Conservation (phyloP, 2,888 invertebrate genomes). For the Pocota personata region DNA sequence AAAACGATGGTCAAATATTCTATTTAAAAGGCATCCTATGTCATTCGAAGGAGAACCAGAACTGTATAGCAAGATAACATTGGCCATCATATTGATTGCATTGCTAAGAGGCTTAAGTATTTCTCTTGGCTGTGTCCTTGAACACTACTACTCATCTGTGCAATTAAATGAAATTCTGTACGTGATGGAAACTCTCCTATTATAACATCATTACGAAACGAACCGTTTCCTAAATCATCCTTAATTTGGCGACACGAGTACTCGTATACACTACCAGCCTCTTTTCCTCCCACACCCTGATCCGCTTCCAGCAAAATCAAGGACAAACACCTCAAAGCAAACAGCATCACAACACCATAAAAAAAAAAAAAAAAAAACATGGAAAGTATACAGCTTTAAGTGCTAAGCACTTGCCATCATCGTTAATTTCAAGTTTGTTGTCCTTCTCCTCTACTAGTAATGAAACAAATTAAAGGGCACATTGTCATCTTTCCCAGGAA, state of each 20-base stretch:
- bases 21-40: no score
- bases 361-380: neutral
- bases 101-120: neutral
- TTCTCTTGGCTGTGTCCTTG: neutral
- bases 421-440: constrained; percentile 68
- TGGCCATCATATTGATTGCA: neutral
- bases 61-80: no score
- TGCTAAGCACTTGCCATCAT: constrained; percentile 51
- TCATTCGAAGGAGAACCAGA: no score
- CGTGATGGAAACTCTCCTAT: constrained; percentile 1
- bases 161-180: constrained; percentile 1
- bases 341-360: constrained; percentile 14
- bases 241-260: neutral
- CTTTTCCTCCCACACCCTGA: neutral
- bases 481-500: constrained; percentile 30
- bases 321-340: constrained; percentile 51
- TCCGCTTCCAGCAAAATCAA: constrained; percentile 36
- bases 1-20: no score
- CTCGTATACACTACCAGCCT: neutral
- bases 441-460: constrained; percentile 48
- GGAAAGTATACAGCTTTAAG: constrained; percentile 46
- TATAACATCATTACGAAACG: constrained; percentile 1
- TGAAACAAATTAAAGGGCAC: constrained; percentile 59
- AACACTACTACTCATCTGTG: neutral
- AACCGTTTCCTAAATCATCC: neutral